Evolutionary conservation across 1,140 invertebrate genomes (phyloP), one percentile per base, ranked within the genome.

Genomic region (Melanaphis sacchari): DNA sequence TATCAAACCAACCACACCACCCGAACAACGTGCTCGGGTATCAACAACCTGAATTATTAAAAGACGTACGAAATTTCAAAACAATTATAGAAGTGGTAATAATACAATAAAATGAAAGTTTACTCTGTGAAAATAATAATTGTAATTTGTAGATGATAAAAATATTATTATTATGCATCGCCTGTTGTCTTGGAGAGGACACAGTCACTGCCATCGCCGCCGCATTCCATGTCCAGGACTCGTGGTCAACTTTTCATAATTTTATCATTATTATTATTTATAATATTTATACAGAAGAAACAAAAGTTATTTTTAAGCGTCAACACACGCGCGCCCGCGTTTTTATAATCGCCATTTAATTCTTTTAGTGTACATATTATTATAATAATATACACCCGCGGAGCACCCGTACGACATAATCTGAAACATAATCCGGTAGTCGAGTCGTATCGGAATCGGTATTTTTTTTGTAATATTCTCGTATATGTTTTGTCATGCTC

Each of bases 341-440:
- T 88, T 49, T 49, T 49, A 36, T 88, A 49, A 88, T 88, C 85
- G 49, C 88, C 49, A 52, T 90, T 90, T 54, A 41, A 52, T 90
- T 90, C 84, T 31, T 31, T 84, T 31, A 26, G 84, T 41, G 26
- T 87, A 87, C 41, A n/a, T 46, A 46, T 43, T 85, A n/a, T 46
- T 49, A 87, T 46, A 21, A 43, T 87, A 26, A 31, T 54, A 49
- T 88, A 22, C 43, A 76, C 59, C 59, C 87, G 84, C 40, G 31
- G 40, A 31, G 40, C 40, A 85, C 40, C 38, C 82, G 82, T 85
- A 59, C 49, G 49, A 90, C 49, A 43, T 90, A 59, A 54, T 54
- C 49, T 40, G 88, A 59, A 59, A 90, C 88, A 90, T 90, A 90
- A 90, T 90, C 88, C 88, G 52, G 88, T 90, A 90, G 88, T 90